Evolutionary conservation across 2,888 invertebrate genomes (phyloP).

Genomic region (Argynnis bischoffii): DNA sequence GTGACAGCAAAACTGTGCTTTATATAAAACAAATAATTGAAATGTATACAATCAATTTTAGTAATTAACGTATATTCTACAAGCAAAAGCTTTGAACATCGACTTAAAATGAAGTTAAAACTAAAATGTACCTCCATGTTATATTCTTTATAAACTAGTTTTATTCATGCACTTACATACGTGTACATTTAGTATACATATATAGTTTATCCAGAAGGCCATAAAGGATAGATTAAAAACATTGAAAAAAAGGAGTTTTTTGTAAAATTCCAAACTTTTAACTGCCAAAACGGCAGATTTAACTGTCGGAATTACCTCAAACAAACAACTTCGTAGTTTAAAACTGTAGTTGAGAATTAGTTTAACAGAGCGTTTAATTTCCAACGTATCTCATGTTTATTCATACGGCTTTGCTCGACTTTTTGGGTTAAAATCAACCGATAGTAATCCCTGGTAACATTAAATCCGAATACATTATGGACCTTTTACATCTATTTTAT

Average conservation of each 20-base stretch:
- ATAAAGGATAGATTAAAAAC: too few relatives aligned
- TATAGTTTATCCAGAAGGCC: too few relatives aligned
- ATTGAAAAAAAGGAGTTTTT: conserved; percentile 6
- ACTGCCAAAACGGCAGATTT: conserved; percentile 20
- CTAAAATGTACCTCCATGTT: too few relatives aligned
- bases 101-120: too few relatives aligned
- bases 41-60: too few relatives aligned
- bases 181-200: too few relatives aligned
- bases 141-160: too few relatives aligned
- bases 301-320: conserved; percentile 23
- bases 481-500: conserved; percentile 7
- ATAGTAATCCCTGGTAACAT: conserved; percentile 28
- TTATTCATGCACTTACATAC: too few relatives aligned
- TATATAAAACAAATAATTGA: too few relatives aligned
- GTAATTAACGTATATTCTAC: too few relatives aligned
- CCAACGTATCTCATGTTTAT: conserved; percentile 31
- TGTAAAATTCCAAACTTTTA: conserved; percentile 10
- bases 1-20: too few relatives aligned
- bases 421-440: conserved; percentile 28
- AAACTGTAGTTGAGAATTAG: conserved; percentile 28
- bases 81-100: too few relatives aligned
- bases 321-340: conserved; percentile 27
- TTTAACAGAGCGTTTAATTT: conserved; percentile 29
- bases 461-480: conserved; percentile 18
- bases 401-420: conserved; percentile 30